Percentiles rank a stretch among this genome's conserved stretches.
These are phyloP conservation scores for Dendrocopos noguchii DNA, from an alignment of 2,113 vertebrate genomes.

Conservation along the genomic window DNA sequence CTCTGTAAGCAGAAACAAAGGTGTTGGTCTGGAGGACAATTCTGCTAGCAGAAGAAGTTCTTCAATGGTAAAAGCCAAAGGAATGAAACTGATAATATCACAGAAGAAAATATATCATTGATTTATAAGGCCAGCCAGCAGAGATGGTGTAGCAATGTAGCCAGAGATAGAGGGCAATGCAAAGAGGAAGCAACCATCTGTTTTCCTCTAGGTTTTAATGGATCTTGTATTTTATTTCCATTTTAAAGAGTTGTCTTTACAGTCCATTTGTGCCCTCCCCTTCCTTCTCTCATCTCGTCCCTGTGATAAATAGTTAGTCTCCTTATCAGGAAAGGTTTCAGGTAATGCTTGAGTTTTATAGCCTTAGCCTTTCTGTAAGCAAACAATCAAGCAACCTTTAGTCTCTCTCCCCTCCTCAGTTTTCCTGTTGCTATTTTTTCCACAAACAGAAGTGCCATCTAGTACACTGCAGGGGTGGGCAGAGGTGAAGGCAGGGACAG, in stretches of 20 bases:
- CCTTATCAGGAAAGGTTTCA: conserved; percentile 71
- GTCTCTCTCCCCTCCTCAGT: conserved; percentile 68
- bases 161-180: not conserved
- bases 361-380: conserved; percentile 67
- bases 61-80: not conserved
- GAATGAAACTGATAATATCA: not conserved
- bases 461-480: not conserved
- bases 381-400: conserved; percentile 81
- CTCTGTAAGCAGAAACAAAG: not conserved
- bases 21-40: not conserved
- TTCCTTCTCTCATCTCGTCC: conserved; percentile 29
- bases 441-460: conserved; percentile 47
- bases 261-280: not conserved
- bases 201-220: conserved; percentile 12
- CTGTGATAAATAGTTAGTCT: conserved; percentile 20
- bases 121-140: not conserved
- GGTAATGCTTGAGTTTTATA: conserved; percentile 72
- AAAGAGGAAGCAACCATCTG: conserved; percentile 42
- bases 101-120: not conserved
- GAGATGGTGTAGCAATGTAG: not conserved
- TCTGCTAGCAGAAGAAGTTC: not conserved
- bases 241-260: conserved; percentile 34
- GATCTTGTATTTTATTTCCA: conserved; percentile 27
- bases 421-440: conserved; percentile 67
- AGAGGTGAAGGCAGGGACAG: conserved; percentile 17